These are phyloP conservation scores for Pteronura brasiliensis DNA, from an alignment of 2,113 vertebrate species.

Conservation along the genomic window DNA sequence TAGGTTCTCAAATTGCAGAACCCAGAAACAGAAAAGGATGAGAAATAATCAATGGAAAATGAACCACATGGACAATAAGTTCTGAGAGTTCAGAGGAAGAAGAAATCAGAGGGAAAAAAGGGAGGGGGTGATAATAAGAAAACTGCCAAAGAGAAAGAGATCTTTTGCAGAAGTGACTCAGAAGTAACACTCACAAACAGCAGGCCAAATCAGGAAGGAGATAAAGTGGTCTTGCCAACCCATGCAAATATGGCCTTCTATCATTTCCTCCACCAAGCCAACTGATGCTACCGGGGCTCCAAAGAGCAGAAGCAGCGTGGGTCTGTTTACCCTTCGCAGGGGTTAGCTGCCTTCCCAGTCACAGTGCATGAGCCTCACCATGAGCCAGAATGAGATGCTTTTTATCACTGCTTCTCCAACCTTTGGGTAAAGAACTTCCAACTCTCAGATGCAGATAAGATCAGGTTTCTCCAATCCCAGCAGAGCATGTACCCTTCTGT, in stretches of 20 bases:
- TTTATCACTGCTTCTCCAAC: background rate
- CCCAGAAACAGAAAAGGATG: background rate
- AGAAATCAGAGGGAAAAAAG: background rate
- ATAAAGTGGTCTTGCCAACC: background rate
- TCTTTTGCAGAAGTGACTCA: background rate
- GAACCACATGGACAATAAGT: background rate
- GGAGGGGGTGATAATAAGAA: background rate
- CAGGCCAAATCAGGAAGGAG: background rate
- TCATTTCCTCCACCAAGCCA: background rate
- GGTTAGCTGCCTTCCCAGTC: background rate
- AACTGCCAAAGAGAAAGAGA: background rate
- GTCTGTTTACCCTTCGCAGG: background rate
- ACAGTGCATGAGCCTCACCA: background rate
- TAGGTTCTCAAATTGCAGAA: background rate
- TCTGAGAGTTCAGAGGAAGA: background rate
- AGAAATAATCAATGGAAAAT: background rate
- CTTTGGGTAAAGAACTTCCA: conserved; percentile 16
- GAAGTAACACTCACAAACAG: background rate
- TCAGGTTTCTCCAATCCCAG: background rate
- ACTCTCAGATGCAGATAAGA: background rate
- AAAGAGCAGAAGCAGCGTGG: background rate
- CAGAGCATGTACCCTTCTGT: background rate
- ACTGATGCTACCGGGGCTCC: background rate
- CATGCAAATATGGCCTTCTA: background rate
- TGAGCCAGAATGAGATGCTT: background rate